phyloP scores from a whole-genome alignment of 2,113 vertebrate species.

The Isichthys henryi region DNA sequence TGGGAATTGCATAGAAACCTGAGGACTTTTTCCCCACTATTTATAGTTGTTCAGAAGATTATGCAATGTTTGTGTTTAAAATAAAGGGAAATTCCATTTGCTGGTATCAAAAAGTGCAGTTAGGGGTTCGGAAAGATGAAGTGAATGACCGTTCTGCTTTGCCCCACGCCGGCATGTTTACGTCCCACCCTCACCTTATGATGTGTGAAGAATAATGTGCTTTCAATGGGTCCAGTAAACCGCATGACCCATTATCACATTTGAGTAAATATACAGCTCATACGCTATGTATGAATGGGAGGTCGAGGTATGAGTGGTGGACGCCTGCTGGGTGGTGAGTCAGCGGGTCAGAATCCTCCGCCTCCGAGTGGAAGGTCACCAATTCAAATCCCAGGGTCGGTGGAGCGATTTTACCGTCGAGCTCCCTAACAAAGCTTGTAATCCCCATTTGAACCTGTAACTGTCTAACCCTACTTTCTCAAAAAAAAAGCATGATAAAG shows the following conservation, averaged over 20 bases:
- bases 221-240: not conserved
- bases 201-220: not conserved
- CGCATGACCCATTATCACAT: not conserved
- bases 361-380: not conserved
- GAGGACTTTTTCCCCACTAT: not conserved
- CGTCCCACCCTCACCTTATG: not conserved
- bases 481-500: not conserved
- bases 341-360: not conserved
- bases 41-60: not conserved
- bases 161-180: not conserved
- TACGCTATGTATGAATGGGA: not conserved
- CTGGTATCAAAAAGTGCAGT: not conserved
- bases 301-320: not conserved
- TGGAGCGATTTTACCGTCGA: not conserved
- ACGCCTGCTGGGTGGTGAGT: not conserved
- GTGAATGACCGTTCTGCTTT: not conserved
- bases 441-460: not conserved
- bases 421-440: not conserved
- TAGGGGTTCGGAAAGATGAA: not conserved
- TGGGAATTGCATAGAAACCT: not conserved
- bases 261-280: not conserved
- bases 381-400: not conserved
- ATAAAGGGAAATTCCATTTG: not conserved
- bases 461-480: not conserved
- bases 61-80: not conserved